phyloP scores from a whole-genome alignment of 1,140 invertebrate species.

The Varroa destructor region DNA sequence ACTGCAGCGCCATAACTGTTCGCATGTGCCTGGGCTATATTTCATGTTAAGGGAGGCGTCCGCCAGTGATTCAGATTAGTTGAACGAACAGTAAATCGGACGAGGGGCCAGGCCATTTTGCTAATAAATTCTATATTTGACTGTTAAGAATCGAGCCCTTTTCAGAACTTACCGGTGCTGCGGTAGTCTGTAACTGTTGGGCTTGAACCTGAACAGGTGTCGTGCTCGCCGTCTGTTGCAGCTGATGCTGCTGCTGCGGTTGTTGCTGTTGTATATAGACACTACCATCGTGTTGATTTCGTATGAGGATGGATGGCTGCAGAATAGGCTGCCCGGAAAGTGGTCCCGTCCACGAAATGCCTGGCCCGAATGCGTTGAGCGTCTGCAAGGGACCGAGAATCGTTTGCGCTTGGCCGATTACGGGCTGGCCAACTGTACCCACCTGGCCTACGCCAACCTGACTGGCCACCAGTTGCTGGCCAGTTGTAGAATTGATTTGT shows the following conservation, averaged over 20 bases:
- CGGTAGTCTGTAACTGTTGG: no score
- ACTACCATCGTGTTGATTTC: slow-evolving; percentile 10
- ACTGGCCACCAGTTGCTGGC: slow-evolving; percentile 3
- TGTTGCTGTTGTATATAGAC: slow-evolving; percentile 22
- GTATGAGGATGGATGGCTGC: slow-evolving; percentile 12
- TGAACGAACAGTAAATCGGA: no score
- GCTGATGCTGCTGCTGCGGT: slow-evolving; percentile 7
- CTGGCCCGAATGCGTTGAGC: slow-evolving; percentile 14
- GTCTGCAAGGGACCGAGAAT: slow-evolving; percentile 11
- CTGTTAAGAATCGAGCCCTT: no score
- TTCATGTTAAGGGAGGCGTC: no score
- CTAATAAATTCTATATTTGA: no score
- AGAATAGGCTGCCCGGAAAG: not conserved
- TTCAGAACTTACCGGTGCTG: no score
- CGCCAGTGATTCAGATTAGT: no score
- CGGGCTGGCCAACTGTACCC: not conserved
- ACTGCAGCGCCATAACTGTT: no score
- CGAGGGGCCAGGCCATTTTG: no score
- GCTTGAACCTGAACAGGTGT: no score
- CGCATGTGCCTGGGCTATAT: no score
- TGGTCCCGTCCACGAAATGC: slow-evolving; percentile 11
- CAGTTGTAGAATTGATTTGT: slow-evolving; percentile 1
- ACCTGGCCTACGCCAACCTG: not conserved
- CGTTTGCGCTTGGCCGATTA: not conserved
- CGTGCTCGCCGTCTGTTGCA: not conserved